A percentile compares a stretch with the other conserved stretches of the same genome.
Evolutionary conservation across 2,888 invertebrate species (phyloP).

Genomic region (Synergus gifuensis): DNA sequence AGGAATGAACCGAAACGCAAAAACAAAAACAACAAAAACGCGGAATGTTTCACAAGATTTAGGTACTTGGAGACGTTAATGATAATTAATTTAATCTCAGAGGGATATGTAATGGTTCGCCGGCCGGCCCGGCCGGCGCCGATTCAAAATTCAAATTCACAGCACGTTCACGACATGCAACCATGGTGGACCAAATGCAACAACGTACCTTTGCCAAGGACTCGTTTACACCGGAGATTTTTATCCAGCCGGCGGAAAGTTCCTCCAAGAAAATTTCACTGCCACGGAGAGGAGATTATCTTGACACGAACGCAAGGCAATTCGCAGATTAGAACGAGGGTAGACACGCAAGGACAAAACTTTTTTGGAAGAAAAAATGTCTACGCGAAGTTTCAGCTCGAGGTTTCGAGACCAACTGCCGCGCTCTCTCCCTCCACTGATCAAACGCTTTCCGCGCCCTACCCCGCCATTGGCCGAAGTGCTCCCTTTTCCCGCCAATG

Average conservation of each 20-base stretch:
- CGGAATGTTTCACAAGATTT: neutral
- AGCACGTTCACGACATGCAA: slow-evolving; percentile 46
- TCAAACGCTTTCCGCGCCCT: slow-evolving; percentile 54
- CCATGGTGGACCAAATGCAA: slow-evolving; percentile 55
- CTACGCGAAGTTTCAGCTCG: slow-evolving; percentile 16
- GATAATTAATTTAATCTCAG: slow-evolving; percentile 13
- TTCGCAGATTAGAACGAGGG: neutral
- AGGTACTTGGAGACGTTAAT: neutral
- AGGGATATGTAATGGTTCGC: neutral
- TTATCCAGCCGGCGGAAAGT: slow-evolving; percentile 31
- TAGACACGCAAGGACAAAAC: neutral
- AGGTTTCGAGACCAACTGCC: slow-evolving; percentile 66
- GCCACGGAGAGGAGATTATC: neutral
- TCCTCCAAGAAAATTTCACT: slow-evolving; percentile 2
- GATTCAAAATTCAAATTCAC: slow-evolving; percentile 64
- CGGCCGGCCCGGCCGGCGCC: slow-evolving; percentile 53
- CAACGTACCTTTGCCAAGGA: slow-evolving; percentile 59
- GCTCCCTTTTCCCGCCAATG: slow-evolving; percentile 52
- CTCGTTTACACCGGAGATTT: slow-evolving; percentile 40
- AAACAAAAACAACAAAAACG: slow-evolving; percentile 5
- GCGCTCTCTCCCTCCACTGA: slow-evolving; percentile 57
- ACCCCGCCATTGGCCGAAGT: slow-evolving; percentile 58
- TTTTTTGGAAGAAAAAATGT: slow-evolving; percentile 24
- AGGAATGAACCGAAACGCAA: slow-evolving; percentile 1
- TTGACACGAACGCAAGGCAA: neutral